These are phyloP conservation scores for Chitala chitala DNA, from an alignment of 2,113 vertebrate species.

Conservation along the genomic window DNA sequence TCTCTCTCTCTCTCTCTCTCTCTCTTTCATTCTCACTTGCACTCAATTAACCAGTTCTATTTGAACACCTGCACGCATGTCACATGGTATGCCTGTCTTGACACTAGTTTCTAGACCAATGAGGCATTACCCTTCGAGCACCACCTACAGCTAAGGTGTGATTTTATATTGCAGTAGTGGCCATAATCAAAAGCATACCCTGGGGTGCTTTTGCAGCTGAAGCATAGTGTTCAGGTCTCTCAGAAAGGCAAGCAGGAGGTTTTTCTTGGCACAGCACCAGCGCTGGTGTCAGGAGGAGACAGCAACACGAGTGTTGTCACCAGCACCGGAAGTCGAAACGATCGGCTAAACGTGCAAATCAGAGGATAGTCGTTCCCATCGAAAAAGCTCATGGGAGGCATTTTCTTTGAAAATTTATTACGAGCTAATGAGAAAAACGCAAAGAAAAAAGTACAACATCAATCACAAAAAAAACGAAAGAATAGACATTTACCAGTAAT, in stretches of 20 bases:
- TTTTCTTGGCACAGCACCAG: too few relatives aligned
- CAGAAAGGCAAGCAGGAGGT: background rate
- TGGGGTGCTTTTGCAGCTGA: conserved; percentile 2
- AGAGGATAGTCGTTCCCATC: too few relatives aligned
- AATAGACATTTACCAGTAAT: background rate
- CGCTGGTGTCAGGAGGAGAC: too few relatives aligned
- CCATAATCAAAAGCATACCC: conserved; percentile 31
- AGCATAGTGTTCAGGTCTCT: background rate
- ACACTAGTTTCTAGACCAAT: conserved; percentile 18
- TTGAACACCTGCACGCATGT: conserved; percentile 22
- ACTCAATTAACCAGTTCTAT: conserved; percentile 23
- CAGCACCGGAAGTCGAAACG: too few relatives aligned
- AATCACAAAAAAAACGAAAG: background rate
- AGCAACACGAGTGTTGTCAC: too few relatives aligned
- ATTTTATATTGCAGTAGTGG: conserved; percentile 42
- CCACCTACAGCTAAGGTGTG: conserved; percentile 17
- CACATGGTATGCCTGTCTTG: conserved; percentile 8
- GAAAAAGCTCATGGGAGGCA: too few relatives aligned
- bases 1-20: too few relatives aligned
- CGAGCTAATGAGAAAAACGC: too few relatives aligned
- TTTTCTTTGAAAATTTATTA: too few relatives aligned
- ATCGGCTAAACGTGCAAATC: too few relatives aligned
- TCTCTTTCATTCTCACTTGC: too few relatives aligned
- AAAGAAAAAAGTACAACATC: background rate
- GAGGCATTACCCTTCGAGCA: conserved; percentile 25